phyloP scores from a whole-genome alignment of 2,797 vertebrate genomes.

The Syngnathus acus region DNA sequence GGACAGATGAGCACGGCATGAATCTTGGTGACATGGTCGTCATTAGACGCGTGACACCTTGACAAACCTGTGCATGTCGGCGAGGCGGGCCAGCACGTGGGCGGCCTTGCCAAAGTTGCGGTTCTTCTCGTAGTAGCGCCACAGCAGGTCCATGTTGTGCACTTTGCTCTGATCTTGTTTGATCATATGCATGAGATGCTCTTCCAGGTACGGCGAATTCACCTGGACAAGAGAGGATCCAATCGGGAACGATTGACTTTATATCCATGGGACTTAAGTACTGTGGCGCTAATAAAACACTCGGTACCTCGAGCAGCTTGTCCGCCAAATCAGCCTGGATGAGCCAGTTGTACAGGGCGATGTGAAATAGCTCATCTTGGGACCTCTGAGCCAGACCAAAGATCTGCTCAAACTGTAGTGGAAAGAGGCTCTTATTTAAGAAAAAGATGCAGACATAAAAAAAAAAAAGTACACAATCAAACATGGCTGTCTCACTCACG shows the following conservation, averaged over 20 bases:
- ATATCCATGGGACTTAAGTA: not conserved
- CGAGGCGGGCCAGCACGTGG: conserved; percentile 84
- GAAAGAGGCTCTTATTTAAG: conserved; percentile 5
- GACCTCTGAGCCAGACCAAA: conserved; percentile 87
- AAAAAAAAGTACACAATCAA: not conserved
- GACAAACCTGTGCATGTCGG: conserved; percentile 89
- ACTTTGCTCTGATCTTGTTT: conserved; percentile 95
- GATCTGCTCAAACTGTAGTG: conserved; percentile 88
- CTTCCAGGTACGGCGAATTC: conserved; percentile 90
- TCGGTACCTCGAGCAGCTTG: conserved; percentile 86
- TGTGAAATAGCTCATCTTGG: conserved; percentile 94
- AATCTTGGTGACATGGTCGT: not conserved
- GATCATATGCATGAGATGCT: conserved; percentile 90
- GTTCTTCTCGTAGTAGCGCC: conserved; percentile 96
- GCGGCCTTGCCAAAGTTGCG: conserved; percentile 90
- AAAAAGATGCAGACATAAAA: not conserved
- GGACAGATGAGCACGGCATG: conserved; percentile 4
- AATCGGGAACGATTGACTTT: not conserved
- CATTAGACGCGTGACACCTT: not conserved
- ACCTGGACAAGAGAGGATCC: conserved; percentile 64
- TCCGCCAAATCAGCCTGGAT: conserved; percentile 91
- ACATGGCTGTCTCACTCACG: conserved; percentile 63
- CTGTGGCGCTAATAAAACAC: not conserved
- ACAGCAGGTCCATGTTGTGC: conserved; percentile 93
- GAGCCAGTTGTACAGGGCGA: conserved; percentile 96